These are phyloP conservation scores for Dipodomys stephensi DNA, from an alignment of 2,113 vertebrate species.

Conservation along the genomic window DNA sequence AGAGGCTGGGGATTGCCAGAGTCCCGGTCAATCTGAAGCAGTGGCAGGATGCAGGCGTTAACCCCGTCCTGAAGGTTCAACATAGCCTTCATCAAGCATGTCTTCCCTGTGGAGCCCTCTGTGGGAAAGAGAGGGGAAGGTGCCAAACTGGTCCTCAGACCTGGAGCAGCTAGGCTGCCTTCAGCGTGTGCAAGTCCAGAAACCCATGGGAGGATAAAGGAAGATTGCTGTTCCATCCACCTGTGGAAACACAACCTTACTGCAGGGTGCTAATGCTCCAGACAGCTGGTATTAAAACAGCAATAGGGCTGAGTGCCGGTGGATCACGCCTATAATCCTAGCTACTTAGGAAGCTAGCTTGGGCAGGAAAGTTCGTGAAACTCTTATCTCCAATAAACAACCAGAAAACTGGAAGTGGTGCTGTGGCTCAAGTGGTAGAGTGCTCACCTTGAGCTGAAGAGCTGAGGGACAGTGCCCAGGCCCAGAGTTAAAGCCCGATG, in stretches of 20 bases:
- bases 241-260: not conserved
- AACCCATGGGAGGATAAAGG: not conserved
- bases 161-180: not conserved
- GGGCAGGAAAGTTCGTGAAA: no score
- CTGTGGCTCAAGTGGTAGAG: no score
- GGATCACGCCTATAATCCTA: no score
- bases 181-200: not conserved
- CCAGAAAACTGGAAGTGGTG: no score
- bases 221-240: not conserved
- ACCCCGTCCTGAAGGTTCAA: slow-evolving; percentile 90
- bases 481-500: no score
- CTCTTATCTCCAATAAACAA: no score
- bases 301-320: not conserved
- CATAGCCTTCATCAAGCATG: slow-evolving; percentile 94
- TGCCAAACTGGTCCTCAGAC: not conserved
- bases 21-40: slow-evolving; percentile 91
- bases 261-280: not conserved
- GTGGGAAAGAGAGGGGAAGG: slow-evolving; percentile 29
- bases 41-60: slow-evolving; percentile 90
- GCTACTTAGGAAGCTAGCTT: no score
- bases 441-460: no score
- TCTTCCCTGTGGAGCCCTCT: slow-evolving; percentile 95
- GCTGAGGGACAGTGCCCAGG: no score
- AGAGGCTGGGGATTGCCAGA: slow-evolving; percentile 88
- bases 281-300: not conserved